phyloP scores from a whole-genome alignment of 2,888 invertebrate species.

The Agrochola lota region DNA sequence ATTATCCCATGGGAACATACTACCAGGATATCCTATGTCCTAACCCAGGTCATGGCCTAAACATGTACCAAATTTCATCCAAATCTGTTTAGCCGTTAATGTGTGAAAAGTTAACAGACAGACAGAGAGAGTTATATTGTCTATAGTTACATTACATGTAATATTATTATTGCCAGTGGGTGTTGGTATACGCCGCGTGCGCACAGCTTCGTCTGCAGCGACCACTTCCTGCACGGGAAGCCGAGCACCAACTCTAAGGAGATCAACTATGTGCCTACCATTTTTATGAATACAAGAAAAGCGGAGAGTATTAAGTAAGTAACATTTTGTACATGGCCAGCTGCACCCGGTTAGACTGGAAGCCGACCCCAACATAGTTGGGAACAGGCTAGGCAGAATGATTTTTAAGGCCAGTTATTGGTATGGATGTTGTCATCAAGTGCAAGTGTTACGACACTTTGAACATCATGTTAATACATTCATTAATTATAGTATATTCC shows the following conservation, averaged over 20 bases:
- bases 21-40: not conserved
- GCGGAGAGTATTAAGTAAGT: not conserved
- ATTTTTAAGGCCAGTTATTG: too few relatives aligned
- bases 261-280: conserved; percentile 13
- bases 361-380: too few relatives aligned
- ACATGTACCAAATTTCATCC: not conserved
- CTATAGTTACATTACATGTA: not conserved
- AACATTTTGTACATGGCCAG: not conserved
- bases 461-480: too few relatives aligned
- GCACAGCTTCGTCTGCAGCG: conserved; percentile 5
- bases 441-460: too few relatives aligned
- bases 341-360: too few relatives aligned
- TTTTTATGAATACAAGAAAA: not conserved
- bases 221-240: conserved; percentile 17
- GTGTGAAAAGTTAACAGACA: not conserved
- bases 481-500: too few relatives aligned
- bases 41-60: not conserved
- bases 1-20: not conserved
- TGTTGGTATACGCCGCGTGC: not conserved
- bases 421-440: too few relatives aligned
- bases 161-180: conserved; percentile 16
- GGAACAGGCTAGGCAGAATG: too few relatives aligned
- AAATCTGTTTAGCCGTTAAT: too few relatives aligned
- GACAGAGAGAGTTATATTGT: not conserved
- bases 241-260: not conserved